phyloP scores from a whole-genome alignment of 23 tunicate genomes.

The Ascidia mentula region DNA sequence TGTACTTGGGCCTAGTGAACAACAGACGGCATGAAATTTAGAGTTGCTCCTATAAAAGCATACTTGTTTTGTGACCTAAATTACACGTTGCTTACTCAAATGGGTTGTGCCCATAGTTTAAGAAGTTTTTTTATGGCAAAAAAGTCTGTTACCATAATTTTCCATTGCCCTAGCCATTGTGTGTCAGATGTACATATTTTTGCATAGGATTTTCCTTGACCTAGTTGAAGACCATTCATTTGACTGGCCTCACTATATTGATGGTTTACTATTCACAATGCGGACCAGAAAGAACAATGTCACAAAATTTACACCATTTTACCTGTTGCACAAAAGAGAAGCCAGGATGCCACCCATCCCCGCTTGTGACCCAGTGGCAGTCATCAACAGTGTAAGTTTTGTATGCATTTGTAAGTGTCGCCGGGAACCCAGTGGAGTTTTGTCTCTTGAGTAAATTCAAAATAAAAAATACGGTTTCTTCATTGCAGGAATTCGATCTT shows the following conservation, averaged over 20 bases:
- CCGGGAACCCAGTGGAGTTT: background rate
- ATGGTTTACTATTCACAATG: slow-evolving; percentile 43
- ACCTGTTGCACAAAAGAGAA: slow-evolving; percentile 55
- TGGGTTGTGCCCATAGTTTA: too few relatives aligned
- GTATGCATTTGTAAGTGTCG: background rate
- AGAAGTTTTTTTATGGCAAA: too few relatives aligned
- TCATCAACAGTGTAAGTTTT: slow-evolving; percentile 41
- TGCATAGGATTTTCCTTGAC: slow-evolving; percentile 24
- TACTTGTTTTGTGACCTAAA: too few relatives aligned
- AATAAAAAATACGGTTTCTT: background rate
- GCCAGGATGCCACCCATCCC: slow-evolving; percentile 60
- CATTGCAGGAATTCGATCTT: slow-evolving; percentile 38
- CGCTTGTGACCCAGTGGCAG: slow-evolving; percentile 27
- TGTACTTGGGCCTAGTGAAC: too few relatives aligned
- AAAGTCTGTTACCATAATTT: too few relatives aligned
- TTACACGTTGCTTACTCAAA: too few relatives aligned
- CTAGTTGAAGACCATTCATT: slow-evolving; percentile 48
- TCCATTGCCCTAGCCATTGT: background rate
- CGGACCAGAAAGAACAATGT: slow-evolving; percentile 46
- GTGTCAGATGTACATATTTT: background rate
- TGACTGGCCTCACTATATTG: slow-evolving; percentile 71
- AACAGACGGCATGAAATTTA: too few relatives aligned
- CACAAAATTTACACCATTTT: slow-evolving; percentile 55
- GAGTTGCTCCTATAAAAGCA: too few relatives aligned
- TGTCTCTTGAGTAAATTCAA: background rate